phyloP scores from a whole-genome alignment of 92 coral and sea anemone genomes.

The Nematostella vectensis region DNA sequence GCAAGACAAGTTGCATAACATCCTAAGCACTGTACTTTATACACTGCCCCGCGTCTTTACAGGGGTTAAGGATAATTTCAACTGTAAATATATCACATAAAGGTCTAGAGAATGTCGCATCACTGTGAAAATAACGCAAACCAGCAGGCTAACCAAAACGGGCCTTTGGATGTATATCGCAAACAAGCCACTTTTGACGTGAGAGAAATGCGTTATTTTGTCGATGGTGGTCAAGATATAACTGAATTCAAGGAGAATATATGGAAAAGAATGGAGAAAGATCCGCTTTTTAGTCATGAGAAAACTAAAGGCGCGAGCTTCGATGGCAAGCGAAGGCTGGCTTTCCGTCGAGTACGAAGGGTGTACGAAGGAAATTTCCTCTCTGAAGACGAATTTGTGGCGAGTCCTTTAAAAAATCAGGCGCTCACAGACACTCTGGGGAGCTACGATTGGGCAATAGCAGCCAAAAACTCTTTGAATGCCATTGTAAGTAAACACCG shows the following conservation, averaged over 20 bases:
- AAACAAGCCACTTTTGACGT: constrained; percentile 70
- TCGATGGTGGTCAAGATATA: constrained; percentile 79
- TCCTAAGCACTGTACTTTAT: too few species aligned
- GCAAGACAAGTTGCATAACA: too few species aligned
- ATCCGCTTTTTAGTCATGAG: constrained; percentile 59
- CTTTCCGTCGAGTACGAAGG: constrained; percentile 56
- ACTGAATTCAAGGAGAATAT: constrained; percentile 53
- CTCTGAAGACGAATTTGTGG: constrained; percentile 61
- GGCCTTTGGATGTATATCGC: constrained; percentile 79
- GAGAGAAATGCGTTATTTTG: constrained; percentile 71
- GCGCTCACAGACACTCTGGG: constrained; percentile 53
- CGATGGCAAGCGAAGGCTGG: constrained; percentile 62
- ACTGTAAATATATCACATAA: too few species aligned
- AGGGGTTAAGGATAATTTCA: too few species aligned
- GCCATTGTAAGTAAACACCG: constrained; percentile 36
- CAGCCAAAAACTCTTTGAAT: constrained; percentile 53
- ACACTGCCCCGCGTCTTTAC: too few species aligned
- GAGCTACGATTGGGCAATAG: constrained; percentile 67
- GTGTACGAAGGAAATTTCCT: constrained; percentile 71
- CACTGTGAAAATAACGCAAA: too few species aligned
- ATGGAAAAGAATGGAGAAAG: constrained; percentile 76
- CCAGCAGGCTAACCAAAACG: too few species aligned
- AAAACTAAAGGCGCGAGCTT: constrained; percentile 47
- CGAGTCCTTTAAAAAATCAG: constrained; percentile 49
- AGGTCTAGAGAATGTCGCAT: too few species aligned